phyloP scores from a whole-genome alignment of 2,888 invertebrate genomes.

The Acanthopleura granulata region DNA sequence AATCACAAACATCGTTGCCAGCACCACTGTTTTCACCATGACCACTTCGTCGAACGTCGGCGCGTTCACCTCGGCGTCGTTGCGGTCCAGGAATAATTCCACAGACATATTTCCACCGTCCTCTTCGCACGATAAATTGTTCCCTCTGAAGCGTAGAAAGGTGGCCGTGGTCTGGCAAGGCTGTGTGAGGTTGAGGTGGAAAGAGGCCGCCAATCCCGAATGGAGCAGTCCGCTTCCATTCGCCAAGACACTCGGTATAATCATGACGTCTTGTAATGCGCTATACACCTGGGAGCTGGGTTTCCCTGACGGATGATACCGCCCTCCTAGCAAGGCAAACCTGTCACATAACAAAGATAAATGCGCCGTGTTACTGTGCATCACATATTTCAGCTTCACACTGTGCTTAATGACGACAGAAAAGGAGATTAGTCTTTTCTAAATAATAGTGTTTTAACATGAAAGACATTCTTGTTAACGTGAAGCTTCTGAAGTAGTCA shows the following conservation, averaged over 20 bases:
- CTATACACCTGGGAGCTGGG: background rate
- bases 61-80: constrained; percentile 54
- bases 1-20: constrained; percentile 79
- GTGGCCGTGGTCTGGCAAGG: background rate
- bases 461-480: too few species aligned
- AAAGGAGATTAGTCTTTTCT: too few species aligned
- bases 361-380: too few species aligned
- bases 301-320: background rate
- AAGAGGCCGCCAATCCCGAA: background rate
- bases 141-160: background rate
- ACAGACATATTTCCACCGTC: background rate
- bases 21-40: constrained; percentile 77
- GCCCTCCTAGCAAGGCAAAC: background rate
- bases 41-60: constrained; percentile 78
- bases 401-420: too few species aligned
- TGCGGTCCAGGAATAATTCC: constrained; percentile 8
- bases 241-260: background rate
- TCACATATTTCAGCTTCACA: too few species aligned
- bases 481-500: too few species aligned
- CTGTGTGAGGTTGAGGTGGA: background rate
- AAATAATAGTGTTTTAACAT: too few species aligned
- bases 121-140: background rate
- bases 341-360: background rate
- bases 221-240: background rate
- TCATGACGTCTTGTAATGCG: background rate